Conservation (phyloP, 2,113 vertebrate species). For the Gavialis gangeticus region DNA sequence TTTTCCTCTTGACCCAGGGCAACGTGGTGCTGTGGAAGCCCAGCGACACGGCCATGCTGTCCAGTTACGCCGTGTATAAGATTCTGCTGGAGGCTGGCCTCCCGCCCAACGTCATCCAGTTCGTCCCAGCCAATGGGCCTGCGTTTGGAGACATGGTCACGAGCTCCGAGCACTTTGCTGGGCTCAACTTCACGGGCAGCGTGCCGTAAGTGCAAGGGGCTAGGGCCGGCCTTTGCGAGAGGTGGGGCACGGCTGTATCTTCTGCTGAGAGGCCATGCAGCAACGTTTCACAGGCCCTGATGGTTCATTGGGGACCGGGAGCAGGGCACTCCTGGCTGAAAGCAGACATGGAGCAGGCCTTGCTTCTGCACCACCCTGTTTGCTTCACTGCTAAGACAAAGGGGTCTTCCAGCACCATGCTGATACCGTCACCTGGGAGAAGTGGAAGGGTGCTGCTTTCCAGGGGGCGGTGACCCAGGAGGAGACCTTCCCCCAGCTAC, state of each 20-base stretch:
- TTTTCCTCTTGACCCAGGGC: slow-evolving; percentile 78
- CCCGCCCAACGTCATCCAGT: slow-evolving; percentile 93
- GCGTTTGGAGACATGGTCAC: slow-evolving; percentile 91
- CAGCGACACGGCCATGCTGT: slow-evolving; percentile 92
- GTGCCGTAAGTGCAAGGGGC: slow-evolving; percentile 84
- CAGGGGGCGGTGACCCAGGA: neutral
- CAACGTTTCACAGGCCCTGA: rapidly evolving
- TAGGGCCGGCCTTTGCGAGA: neutral
- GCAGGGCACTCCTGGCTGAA: neutral
- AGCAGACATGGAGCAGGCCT: neutral
- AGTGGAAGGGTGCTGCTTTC: neutral
- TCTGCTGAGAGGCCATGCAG: rapidly evolving
- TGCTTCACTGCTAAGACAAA: too few species aligned
- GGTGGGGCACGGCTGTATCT: neutral
- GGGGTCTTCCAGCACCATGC: rapidly evolving
- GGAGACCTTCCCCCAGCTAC: neutral
- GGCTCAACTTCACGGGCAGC: slow-evolving; percentile 97
- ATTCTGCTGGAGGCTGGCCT: slow-evolving; percentile 89
- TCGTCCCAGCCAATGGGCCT: slow-evolving; percentile 90
- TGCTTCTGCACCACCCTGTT: too few species aligned
- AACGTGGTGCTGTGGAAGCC: slow-evolving; percentile 99
- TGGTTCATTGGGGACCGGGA: rapidly evolving
- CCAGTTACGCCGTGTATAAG: slow-evolving; percentile 90
- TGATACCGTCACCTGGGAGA: neutral
- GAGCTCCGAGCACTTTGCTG: slow-evolving; percentile 89